These are phyloP conservation scores for Bombyx mori DNA, from an alignment of 1,140 invertebrate species.

Conservation along the genomic window DNA sequence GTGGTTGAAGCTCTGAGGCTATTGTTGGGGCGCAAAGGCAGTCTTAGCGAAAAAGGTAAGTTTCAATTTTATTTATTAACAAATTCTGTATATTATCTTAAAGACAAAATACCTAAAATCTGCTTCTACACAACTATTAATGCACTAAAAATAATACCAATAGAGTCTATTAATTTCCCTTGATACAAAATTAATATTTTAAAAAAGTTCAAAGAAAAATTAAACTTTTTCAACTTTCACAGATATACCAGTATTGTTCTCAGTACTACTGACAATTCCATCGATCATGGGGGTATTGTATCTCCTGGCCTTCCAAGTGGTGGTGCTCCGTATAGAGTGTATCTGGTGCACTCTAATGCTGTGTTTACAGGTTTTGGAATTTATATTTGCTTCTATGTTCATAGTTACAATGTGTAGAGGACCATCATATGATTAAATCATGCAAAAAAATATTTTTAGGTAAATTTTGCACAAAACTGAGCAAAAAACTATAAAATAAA, in stretches of 20 bases:
- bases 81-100: too few relatives aligned
- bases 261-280: slow-evolving; percentile 85
- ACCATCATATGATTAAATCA: slow-evolving; percentile 64
- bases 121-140: too few relatives aligned
- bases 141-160: too few relatives aligned
- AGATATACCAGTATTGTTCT: slow-evolving; percentile 84
- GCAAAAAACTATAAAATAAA: neutral
- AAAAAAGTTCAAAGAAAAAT: neutral
- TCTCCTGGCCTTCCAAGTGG: slow-evolving; percentile 87
- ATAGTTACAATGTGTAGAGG: slow-evolving; percentile 81
- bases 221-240: slow-evolving; percentile 7
- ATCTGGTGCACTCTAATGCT: slow-evolving; percentile 88
- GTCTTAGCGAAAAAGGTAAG: slow-evolving; percentile 85
- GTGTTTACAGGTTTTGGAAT: slow-evolving; percentile 81
- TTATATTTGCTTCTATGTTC: slow-evolving; percentile 82
- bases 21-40: slow-evolving; percentile 86
- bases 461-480: neutral
- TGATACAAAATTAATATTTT: too few relatives aligned
- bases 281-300: slow-evolving; percentile 85
- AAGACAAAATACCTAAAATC: too few relatives aligned
- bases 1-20: slow-evolving; percentile 84
- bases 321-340: slow-evolving; percentile 86
- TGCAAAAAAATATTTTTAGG: slow-evolving; percentile 2
- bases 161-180: too few relatives aligned
- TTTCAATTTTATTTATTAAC: slow-evolving; percentile 8